These are phyloP conservation scores for Scortum barcoo DNA, from an alignment of 2,113 vertebrate genomes.

Conservation along the genomic window DNA sequence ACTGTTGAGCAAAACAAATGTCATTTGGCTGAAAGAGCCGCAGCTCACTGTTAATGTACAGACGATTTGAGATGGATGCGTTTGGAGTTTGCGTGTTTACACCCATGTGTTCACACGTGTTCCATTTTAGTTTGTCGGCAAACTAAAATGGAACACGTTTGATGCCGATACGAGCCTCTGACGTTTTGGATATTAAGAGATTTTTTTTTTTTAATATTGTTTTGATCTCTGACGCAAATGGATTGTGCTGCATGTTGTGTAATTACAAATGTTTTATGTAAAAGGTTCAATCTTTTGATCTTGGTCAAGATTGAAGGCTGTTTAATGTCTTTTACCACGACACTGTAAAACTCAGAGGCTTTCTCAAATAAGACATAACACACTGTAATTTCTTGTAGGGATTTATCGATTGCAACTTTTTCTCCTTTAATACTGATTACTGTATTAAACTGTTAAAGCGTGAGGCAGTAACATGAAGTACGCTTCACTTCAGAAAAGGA, in stretches of 20 bases:
- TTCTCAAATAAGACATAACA: background rate
- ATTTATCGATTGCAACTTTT: background rate
- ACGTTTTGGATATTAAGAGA: slow-evolving; percentile 28
- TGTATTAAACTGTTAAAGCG: too few relatives aligned
- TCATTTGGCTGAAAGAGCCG: slow-evolving; percentile 60
- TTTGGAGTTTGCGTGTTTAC: slow-evolving; percentile 40
- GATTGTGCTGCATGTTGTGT: background rate
- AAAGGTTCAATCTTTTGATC: background rate
- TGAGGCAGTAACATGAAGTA: too few relatives aligned
- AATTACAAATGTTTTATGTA: background rate
- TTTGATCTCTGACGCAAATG: slow-evolving; percentile 30
- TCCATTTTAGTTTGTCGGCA: too few relatives aligned
- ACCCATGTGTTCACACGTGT: too few relatives aligned
- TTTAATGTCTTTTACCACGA: background rate
- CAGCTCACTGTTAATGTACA: slow-evolving; percentile 55
- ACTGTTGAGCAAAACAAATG: slow-evolving; percentile 62
- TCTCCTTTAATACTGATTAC: background rate
- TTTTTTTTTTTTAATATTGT: slow-evolving; percentile 29
- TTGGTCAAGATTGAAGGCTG: background rate
- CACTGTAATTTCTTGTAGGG: too few relatives aligned
- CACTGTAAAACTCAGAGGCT: background rate
- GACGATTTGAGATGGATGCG: slow-evolving; percentile 47
- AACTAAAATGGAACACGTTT: slow-evolving; percentile 5
- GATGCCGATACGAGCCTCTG: slow-evolving; percentile 13
- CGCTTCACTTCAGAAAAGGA: background rate